phyloP scores from a whole-genome alignment of 2,888 invertebrate species.

The Panopea generosa region DNA sequence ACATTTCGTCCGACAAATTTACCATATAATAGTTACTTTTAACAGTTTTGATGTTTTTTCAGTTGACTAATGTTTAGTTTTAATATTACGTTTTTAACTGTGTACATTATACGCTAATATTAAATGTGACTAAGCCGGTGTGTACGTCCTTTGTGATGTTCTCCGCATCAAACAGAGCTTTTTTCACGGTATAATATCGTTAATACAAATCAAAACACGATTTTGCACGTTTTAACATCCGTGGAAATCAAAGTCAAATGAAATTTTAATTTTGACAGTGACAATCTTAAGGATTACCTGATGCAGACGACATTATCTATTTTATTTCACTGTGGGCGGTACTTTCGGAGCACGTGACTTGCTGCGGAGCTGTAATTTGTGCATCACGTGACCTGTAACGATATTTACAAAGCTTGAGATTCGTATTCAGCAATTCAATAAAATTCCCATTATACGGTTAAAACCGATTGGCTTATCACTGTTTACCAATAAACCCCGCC shows the following conservation, averaged over 20 bases:
- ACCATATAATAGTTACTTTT: no score
- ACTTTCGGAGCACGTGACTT: slow-evolving; percentile 58
- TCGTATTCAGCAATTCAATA: slow-evolving; percentile 48
- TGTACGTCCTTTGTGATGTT: no score
- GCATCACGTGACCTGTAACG: slow-evolving; percentile 50
- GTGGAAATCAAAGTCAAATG: slow-evolving; percentile 1
- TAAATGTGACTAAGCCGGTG: no score
- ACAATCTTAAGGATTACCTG: slow-evolving; percentile 2
- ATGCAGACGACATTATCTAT: slow-evolving; percentile 41
- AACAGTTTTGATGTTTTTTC: no score
- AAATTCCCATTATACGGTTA: slow-evolving; percentile 39
- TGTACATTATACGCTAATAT: no score
- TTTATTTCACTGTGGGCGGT: slow-evolving; percentile 63
- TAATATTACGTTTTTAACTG: no score
- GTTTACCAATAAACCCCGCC: slow-evolving; percentile 41
- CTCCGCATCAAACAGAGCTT: no score
- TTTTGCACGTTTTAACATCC: slow-evolving; percentile 38
- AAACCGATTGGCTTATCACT: slow-evolving; percentile 44
- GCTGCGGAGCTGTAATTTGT: slow-evolving; percentile 44
- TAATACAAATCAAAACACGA: slow-evolving; percentile 8
- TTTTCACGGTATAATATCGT: not conserved
- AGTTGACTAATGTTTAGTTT: no score
- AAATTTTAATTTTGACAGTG: not conserved
- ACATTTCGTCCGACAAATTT: slow-evolving; percentile 25
- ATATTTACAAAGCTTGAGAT: slow-evolving; percentile 25